Evolutionary conservation across 1,140 invertebrate species (phyloP), one percentile per base, ranked within the genome.

Genomic region (Bombus picipes): DNA sequence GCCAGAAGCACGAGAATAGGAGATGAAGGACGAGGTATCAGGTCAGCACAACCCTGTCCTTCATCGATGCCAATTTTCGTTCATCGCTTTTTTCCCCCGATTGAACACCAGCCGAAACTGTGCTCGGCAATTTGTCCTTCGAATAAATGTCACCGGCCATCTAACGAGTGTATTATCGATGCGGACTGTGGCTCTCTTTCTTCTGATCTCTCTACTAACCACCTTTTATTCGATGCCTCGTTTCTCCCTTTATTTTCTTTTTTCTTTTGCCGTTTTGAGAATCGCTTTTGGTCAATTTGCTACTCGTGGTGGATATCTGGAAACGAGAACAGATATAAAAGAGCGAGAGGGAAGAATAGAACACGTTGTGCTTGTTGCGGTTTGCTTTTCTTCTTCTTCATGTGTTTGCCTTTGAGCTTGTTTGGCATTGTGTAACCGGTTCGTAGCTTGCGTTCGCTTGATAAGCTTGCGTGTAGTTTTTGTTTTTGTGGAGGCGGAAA

Each of bases 161-260:
- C 77, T 85, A 80, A 85, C 83, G 71, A 85, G 77, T 73, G 77
- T 53, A 85, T 85, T 80, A 85, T 77, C 76, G 34, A 77, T 79
- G 47, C 39, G 57, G 3, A 53, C 75, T 41, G 25, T 22, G 9
- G n/a, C 1, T 43, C 43, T 37, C n/a, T 39, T 39, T n/a, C 22
- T 62, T 25, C 12, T 28, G 4, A 2, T 15, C 39, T 34, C 12
- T 25, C 25, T 5, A 22, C 9, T 12, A 13, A 15, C 68, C 68
- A 22, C 28, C 43, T 57, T 32, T 34, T 12, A 28, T 68, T 28
- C 25, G 6, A 41, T 12, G 2, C 6, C 8, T 32, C 39, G 32
- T 62, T 6, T 12, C 28, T 25, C 41, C 13, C 6, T 65, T 66
- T 28, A 12, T 28, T 22, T 28, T 13, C 37, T 1, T 68, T 82